These are phyloP conservation scores for Drosophila bocki DNA, from an alignment of 1,140 invertebrate species.

Conservation along the genomic window DNA sequence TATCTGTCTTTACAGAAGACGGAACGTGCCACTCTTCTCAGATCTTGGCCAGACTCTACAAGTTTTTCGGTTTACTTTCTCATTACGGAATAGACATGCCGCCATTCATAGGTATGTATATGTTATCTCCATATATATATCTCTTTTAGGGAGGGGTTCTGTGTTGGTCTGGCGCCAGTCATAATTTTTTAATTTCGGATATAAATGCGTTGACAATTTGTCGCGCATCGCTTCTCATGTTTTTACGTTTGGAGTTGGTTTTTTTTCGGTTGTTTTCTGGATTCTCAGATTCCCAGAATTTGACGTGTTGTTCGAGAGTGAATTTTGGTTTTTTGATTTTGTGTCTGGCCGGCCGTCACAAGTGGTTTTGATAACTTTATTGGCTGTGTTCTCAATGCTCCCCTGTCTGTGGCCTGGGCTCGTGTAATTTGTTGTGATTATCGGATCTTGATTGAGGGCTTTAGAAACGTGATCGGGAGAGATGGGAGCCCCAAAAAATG, in stretches of 20 bases:
- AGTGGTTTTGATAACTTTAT: conserved; percentile 75
- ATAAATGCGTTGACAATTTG: conserved; percentile 68
- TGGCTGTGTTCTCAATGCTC: conserved; percentile 34
- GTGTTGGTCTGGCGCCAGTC: conserved; percentile 58
- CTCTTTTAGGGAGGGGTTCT: conserved; percentile 17
- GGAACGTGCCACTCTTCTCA: conserved; percentile 61
- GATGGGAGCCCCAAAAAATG: conserved; percentile 1
- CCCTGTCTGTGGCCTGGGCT: conserved; percentile 5
- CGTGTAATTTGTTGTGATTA: conserved; percentile 70
- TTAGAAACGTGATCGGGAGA: conserved; percentile 43
- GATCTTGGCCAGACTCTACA: conserved; percentile 26
- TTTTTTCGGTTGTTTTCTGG: conserved; percentile 21
- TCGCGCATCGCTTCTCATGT: conserved; percentile 37
- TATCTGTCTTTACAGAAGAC: conserved; percentile 44
- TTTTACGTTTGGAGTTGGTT: conserved; percentile 19
- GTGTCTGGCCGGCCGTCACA: conserved; percentile 46
- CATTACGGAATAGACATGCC: conserved; percentile 53
- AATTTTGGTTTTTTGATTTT: conserved; percentile 44
- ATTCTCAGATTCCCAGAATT: conserved; percentile 64
- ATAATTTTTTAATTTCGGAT: conserved; percentile 66
- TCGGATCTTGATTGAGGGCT: conserved; percentile 46
- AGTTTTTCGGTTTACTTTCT: conserved; percentile 56
- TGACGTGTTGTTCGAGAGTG: conserved; percentile 55
- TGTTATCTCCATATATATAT: conserved; percentile 22
- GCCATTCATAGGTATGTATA: conserved; percentile 47